Percentiles rank a stretch among this genome's conserved stretches.
Conservation (phyloP, 2,888 invertebrate species). For the Notodonta dromedarius region DNA sequence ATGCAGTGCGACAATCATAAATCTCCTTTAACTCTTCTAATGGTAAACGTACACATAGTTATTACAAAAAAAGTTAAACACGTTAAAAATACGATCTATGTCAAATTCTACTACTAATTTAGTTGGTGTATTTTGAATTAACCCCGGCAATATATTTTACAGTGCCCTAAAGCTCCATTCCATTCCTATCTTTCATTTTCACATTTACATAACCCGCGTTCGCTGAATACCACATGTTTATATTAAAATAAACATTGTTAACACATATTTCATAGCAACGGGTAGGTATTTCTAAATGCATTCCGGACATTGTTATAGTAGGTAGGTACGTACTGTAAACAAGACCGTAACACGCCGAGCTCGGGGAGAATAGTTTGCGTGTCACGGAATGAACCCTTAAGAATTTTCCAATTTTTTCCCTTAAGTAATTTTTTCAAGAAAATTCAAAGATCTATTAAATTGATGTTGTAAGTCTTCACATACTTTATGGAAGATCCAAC, state of each 20-base stretch:
- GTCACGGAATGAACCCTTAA: no score
- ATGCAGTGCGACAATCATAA: no score
- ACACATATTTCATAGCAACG: constrained; percentile 3
- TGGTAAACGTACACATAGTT: no score
- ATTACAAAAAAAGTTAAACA: no score
- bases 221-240: neutral
- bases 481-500: neutral
- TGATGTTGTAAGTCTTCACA: no score
- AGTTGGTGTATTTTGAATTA: no score
- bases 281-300: constrained; percentile 4
- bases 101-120: no score
- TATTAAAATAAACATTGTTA: constrained; percentile 2
- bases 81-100: no score
- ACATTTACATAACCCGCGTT: neutral
- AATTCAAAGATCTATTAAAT: no score
- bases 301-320: constrained; percentile 2
- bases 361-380: neutral
- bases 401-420: no score
- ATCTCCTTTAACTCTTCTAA: no score
- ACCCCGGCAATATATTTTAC: neutral
- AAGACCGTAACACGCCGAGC: neutral
- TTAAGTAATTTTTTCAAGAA: no score
- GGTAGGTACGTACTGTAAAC: neutral
- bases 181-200: neutral
- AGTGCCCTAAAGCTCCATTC: neutral